Base-by-base conservation (phyloP, 2,888 invertebrate genomes). In the Mystacides longicornis region DNA sequence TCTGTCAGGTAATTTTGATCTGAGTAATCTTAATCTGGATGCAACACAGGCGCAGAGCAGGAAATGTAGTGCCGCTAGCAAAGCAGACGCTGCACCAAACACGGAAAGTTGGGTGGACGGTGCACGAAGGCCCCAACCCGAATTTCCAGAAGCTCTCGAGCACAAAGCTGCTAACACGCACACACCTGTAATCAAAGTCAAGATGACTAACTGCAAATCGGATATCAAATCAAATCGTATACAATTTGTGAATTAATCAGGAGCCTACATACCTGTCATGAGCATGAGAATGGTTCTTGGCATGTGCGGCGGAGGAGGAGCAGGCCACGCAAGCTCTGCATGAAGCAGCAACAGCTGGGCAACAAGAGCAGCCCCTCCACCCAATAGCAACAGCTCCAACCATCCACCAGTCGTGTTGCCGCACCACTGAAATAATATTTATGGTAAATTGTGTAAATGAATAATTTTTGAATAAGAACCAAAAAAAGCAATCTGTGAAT, bases 331-430 rank as follows among this genome's bases (percentile, higher is more conserved):
- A 48, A 86, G 71, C 67, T 87, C 86, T 0, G 86, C 83, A 63
- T 86, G 86, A 60, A 87, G 77, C 58, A 86, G 76, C 51, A 87
- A 71, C 33, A 86, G 80, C 66, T 84, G 85, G 42, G 86, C 86
- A 58, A 87, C 79, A 60, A 87, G 81, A 20, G 86, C 83, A 5
- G 86, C 86, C 68, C 85, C 79, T 0, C 82, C 83, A 14, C 83
- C 72, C 66, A 86, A 78, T 65, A 87, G 70, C 71, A 84, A 77
- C 49, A 77, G 73, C 67, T 85, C 81, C 3, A 83, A 77, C 81
- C 87, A 88, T 49, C 85, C 81, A 65, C 86, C 85, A 37, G 85
- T 81, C 54, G 87, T 73, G 14, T 86, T 82, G 1, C 82, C 75
- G 0, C 70, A 69, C 55, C 52, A 55, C 61, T 61, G 49, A 19